A percentile compares a stretch with the other conserved stretches of the same genome.
Conservation (phyloP, 2,888 invertebrate genomes). For the Oscheius myriophilus region DNA sequence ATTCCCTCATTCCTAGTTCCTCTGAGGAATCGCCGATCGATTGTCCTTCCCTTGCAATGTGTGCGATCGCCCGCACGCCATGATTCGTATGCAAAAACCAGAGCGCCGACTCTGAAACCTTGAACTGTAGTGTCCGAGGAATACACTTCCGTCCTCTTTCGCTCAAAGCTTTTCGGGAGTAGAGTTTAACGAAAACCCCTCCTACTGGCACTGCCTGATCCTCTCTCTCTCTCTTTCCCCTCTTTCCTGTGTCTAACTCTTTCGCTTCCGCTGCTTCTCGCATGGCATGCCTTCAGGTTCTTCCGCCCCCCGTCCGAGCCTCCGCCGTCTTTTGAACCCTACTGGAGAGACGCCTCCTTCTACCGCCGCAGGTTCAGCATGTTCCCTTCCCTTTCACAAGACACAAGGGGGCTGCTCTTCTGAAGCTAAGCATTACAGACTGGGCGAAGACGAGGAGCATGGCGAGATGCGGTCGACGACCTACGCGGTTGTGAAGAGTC, state of each 20-base stretch:
- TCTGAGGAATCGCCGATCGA: conserved; percentile 1
- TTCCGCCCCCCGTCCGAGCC: conserved; percentile 10
- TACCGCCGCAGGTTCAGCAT: conserved; percentile 57
- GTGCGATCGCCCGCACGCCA: conserved; percentile 1
- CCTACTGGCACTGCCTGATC: neutral
- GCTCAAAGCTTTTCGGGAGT: neutral
- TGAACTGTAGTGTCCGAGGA: too few relatives aligned
- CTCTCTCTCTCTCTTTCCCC: neutral
- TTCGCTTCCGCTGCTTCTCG: neutral
- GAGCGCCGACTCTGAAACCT: conserved; percentile 1
- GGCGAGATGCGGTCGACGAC: conserved; percentile 46
- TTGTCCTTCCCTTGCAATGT: conserved; percentile 5
- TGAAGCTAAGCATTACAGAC: conserved; percentile 35
- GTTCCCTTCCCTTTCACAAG: neutral
- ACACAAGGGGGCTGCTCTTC: neutral
- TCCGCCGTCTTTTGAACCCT: conserved; percentile 58
- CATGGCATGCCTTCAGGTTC: conserved; percentile 22
- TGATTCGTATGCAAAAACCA: conserved; percentile 19
- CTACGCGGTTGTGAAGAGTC: conserved; percentile 55
- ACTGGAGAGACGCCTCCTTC: conserved; percentile 67
- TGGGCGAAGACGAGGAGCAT: conserved; percentile 46
- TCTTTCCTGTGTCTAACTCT: conserved; percentile 1
- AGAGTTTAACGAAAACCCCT: too few relatives aligned
- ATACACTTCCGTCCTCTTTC: conserved; percentile 6
- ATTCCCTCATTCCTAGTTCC: neutral